Conservation (phyloP, 2,113 vertebrate species). For the Chaetodon auriga region DNA sequence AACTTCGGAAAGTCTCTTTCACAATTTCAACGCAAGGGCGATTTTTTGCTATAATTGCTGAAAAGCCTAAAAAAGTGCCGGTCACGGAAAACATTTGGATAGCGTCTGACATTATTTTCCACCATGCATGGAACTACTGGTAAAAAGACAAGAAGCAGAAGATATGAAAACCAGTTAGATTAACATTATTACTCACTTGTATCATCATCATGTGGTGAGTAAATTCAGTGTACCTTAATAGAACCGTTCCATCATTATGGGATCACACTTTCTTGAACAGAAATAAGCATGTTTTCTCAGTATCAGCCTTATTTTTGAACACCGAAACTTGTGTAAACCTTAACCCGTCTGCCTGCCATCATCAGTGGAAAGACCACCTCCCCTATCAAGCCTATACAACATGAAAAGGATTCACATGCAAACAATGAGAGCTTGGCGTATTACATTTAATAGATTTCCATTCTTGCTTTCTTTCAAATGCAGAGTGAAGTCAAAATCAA, state of each 20-base stretch:
- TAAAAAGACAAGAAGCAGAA: background rate
- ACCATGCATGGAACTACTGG: slow-evolving; percentile 4
- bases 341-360: background rate
- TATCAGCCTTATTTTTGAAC: background rate
- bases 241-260: background rate
- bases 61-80: background rate
- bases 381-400: background rate
- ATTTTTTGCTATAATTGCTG: background rate
- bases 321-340: background rate
- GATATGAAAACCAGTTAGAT: background rate
- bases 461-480: slow-evolving; percentile 13
- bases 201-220: background rate
- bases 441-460: slow-evolving; percentile 36
- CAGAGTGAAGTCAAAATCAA: slow-evolving; percentile 28
- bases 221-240: background rate
- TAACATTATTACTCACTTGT: background rate
- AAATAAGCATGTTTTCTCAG: background rate
- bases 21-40: background rate
- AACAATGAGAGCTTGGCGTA: slow-evolving; percentile 20
- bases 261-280: background rate
- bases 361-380: background rate
- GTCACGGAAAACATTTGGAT: background rate
- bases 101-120: background rate
- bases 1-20: background rate
- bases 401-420: slow-evolving; percentile 18